Conservation (phyloP, 2,113 vertebrate genomes). For the Echinops telfairi region DNA sequence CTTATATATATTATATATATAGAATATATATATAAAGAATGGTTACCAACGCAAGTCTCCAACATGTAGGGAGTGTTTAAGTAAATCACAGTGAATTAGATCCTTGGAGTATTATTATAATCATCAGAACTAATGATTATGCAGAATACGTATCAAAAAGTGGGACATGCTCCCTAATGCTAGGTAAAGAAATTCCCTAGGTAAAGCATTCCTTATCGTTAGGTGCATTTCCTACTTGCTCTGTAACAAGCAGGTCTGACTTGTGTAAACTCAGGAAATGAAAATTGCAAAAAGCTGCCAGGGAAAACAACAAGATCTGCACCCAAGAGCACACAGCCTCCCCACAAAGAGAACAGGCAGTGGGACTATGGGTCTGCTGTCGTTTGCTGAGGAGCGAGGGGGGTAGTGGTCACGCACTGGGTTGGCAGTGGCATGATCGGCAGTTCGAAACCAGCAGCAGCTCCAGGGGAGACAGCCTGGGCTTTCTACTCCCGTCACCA, state of each 20-base stretch:
- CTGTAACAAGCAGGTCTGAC: neutral
- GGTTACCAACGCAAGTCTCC: slow-evolving; percentile 14
- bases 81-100: slow-evolving; percentile 25
- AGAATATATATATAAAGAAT: no score
- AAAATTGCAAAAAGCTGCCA: neutral
- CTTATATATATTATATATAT: no score
- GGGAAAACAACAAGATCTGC: neutral
- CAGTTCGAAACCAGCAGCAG: no score
- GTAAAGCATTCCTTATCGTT: neutral
- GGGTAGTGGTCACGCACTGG: no score
- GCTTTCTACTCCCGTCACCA: no score
- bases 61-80: slow-evolving; percentile 41
- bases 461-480: no score
- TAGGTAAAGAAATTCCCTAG: slow-evolving; percentile 3
- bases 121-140: slow-evolving; percentile 39
- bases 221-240: neutral
- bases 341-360: no score
- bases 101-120: neutral
- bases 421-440: no score
- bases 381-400: no score
- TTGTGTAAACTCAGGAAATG: slow-evolving; percentile 31
- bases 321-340: neutral
- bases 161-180: neutral
- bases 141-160: neutral
- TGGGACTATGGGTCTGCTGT: no score